Evolutionary conservation across 2,797 vertebrate genomes (phyloP), one percentile per base, ranked within the genome.

Genomic region (Brachymystax lenok): DNA sequence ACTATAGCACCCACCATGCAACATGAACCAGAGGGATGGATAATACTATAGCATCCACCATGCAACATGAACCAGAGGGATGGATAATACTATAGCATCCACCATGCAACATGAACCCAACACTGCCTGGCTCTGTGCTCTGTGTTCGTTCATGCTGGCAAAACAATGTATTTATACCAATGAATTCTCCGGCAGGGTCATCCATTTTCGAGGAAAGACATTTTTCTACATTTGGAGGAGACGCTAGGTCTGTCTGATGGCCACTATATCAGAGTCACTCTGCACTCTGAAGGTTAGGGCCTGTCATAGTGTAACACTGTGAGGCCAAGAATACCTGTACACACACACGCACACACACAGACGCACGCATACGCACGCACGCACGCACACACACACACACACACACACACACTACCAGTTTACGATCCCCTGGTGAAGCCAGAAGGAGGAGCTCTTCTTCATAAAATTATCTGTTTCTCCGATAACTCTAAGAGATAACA

Each of bases 201-300:
- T 90, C 83, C 78, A 90, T 92, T 92, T 92, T 82, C 91, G 80
- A 80, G 88, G 87, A 82, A 85, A 90, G 88, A 91, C 88, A 90
- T 93, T 93, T 92, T 92, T 93, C 90, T 91, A 87, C 87, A 90
- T 92, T 92, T 92, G 86, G 82, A 87, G 66, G 85, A 82, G 85
- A 88, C 87, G 84, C 81, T 85, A 87, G 83, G 73, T 71, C 59
- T 61, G 59, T 61, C 74, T 28, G 75, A 78, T 81, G 90, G 90
- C 90, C 86, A 89, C 88, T 90, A 90, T 81, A 89, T 91, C 90
- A 92, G 85, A 85, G 78, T 89, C 91, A 86, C 86, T 90, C 86
- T 82, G 82, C 64, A 79, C 74, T 87, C 80, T 88, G 89, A 93
- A 92, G 91, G 92, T 93, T 88, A 89, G 78, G 78, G 5, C 35